A percentile compares a stretch with the other conserved stretches of the same genome.
phyloP scores from a whole-genome alignment of 2,113 vertebrate genomes.

The Psephotus haematonotus region DNA sequence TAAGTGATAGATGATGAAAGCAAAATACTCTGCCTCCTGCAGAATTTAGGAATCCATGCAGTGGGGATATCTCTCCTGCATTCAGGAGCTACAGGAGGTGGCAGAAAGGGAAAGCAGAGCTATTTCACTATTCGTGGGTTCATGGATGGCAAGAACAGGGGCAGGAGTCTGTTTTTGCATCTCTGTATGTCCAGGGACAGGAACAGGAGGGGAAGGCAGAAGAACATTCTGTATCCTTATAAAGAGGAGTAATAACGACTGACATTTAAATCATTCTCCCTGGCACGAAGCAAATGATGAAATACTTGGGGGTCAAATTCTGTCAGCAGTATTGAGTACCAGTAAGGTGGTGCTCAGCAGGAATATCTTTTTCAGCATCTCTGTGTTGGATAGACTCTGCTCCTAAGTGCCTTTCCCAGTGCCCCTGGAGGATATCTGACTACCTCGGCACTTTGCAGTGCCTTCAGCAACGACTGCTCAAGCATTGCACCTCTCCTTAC shows the following conservation, averaged over 20 bases:
- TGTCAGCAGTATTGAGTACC: not conserved
- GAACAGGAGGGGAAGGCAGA: not conserved
- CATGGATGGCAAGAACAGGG: not conserved
- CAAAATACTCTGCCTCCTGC: not conserved
- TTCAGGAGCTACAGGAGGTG: not conserved
- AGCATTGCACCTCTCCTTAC: not conserved
- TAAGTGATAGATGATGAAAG: not conserved
- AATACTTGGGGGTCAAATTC: not conserved
- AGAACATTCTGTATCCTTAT: not conserved
- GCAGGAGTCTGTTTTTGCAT: not conserved
- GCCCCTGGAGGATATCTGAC: not conserved
- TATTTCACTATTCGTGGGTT: fast-evolving
- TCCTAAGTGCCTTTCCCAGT: not conserved
- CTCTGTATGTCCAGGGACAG: not conserved
- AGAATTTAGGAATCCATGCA: fast-evolving
- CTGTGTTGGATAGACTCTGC: not conserved
- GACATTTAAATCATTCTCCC: conserved; percentile 7
- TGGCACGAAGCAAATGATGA: fast-evolving
- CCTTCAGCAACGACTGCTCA: not conserved
- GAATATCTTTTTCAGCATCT: not conserved
- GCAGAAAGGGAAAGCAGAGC: not conserved
- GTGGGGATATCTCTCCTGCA: not conserved
- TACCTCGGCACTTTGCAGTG: conserved; percentile 11
- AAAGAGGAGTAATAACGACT: not conserved
- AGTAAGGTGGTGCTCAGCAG: not conserved